A percentile compares a stretch with the other conserved stretches of the same genome.
These are phyloP conservation scores for Hybognathus amarus DNA, from an alignment of 2,797 vertebrate species.

Conservation along the genomic window DNA sequence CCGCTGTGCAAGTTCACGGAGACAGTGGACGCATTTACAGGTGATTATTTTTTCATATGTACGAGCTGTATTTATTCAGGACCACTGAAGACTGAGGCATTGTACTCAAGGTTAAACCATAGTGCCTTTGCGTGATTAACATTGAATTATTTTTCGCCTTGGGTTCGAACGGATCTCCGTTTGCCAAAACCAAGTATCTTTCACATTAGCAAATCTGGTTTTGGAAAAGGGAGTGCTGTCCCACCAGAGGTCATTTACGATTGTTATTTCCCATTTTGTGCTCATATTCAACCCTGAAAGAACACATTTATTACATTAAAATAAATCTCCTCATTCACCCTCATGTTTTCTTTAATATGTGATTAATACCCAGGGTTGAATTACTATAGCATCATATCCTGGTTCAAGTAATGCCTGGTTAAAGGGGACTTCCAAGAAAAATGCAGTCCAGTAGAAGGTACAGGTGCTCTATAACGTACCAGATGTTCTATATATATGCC, in stretches of 20 bases:
- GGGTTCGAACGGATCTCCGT: conserved; percentile 32
- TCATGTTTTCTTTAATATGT: conserved; percentile 26
- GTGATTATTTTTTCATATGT: conserved; percentile 55
- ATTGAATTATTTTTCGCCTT: conserved; percentile 41
- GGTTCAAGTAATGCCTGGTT: conserved; percentile 10
- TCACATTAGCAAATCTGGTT: conserved; percentile 16
- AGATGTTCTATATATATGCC: conserved; percentile 37
- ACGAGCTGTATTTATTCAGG: conserved; percentile 48
- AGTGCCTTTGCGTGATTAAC: conserved; percentile 46
- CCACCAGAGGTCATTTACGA: conserved; percentile 27
- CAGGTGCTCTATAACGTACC: conserved; percentile 29
- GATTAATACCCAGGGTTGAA: conserved; percentile 25
- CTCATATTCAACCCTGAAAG: conserved; percentile 16
- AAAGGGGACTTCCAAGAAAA: conserved; percentile 38
- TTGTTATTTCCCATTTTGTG: conserved; percentile 4
- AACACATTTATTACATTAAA: conserved; percentile 23
- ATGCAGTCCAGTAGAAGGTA: conserved; percentile 8
- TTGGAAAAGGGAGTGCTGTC: conserved; percentile 26
- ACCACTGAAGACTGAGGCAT: conserved; percentile 53
- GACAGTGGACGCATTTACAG: conserved; percentile 52
- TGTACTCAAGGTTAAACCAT: conserved; percentile 50
- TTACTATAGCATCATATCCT: conserved; percentile 20
- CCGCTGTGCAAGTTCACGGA: conserved; percentile 44
- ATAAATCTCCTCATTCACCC: conserved; percentile 20
- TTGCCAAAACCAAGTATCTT: conserved; percentile 40